These are phyloP conservation scores for Novumbra hubbsi DNA, from an alignment of 2,797 vertebrate species.

Conservation along the genomic window DNA sequence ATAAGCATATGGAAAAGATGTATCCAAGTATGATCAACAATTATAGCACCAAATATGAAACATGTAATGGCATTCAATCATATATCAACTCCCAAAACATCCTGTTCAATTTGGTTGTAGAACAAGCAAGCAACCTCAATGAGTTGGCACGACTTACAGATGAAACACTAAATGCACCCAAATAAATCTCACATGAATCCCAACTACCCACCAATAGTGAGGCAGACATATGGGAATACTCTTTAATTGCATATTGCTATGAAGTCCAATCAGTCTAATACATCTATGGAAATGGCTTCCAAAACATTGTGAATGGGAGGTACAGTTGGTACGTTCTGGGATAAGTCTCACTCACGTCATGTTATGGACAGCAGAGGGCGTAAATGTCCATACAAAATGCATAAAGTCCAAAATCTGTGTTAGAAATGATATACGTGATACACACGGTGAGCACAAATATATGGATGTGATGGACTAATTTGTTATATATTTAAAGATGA, in stretches of 20 bases:
- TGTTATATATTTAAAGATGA: not conserved
- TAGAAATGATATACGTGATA: not conserved
- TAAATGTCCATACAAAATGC: not conserved
- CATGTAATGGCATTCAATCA: not conserved
- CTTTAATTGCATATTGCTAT: not conserved
- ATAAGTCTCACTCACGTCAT: not conserved
- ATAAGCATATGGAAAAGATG: not conserved
- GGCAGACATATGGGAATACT: no score
- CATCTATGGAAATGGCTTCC: not conserved
- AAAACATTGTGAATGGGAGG: not conserved
- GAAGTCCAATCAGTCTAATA: not conserved
- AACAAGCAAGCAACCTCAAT: not conserved
- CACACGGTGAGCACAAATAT: not conserved
- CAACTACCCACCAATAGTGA: no score
- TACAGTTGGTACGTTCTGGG: not conserved
- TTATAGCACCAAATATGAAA: not conserved
- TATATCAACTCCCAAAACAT: not conserved
- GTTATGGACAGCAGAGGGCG: not conserved
- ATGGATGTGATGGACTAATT: not conserved
- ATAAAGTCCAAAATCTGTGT: not conserved
- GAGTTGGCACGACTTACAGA: not conserved
- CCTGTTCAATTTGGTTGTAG: not conserved
- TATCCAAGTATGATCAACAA: not conserved
- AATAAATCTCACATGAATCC: not conserved
- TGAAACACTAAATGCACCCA: no score